Conservation (phyloP, 2,113 vertebrate genomes). For the Uria lomvia region DNA sequence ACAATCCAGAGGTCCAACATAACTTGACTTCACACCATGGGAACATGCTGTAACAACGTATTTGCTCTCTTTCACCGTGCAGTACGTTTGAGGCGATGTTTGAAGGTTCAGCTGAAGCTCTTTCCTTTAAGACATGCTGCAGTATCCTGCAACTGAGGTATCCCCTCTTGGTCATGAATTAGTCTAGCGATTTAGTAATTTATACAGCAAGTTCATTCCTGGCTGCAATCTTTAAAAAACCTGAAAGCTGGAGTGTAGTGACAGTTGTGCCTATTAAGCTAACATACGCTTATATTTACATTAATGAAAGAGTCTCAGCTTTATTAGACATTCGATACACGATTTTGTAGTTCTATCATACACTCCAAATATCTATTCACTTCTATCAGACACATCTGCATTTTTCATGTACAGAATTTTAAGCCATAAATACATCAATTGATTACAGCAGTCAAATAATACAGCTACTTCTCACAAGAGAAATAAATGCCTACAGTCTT, state of each 20-base stretch:
- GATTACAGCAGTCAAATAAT: slow-evolving; percentile 22
- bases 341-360: not conserved
- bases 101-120: not conserved
- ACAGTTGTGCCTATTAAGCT: not conserved
- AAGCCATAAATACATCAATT: slow-evolving; percentile 26
- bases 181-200: not conserved
- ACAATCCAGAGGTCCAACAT: not conserved
- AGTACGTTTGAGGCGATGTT: not conserved
- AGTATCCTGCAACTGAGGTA: not conserved
- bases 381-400: not conserved
- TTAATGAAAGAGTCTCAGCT: not conserved
- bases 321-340: not conserved
- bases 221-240: not conserved
- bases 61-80: not conserved
- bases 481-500: not conserved
- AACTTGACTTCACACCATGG: not conserved
- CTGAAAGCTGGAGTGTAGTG: not conserved
- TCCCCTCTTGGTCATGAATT: not conserved
- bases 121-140: fast-evolving
- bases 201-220: not conserved
- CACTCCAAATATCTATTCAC: not conserved
- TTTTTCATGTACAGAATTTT: not conserved
- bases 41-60: not conserved
- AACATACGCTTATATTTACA: not conserved
- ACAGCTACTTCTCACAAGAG: slow-evolving; percentile 30